Percentiles rank a stretch among this genome's conserved stretches.
Evolutionary conservation across 2,888 invertebrate genomes (phyloP).

Genomic region (Plebejus anna): DNA sequence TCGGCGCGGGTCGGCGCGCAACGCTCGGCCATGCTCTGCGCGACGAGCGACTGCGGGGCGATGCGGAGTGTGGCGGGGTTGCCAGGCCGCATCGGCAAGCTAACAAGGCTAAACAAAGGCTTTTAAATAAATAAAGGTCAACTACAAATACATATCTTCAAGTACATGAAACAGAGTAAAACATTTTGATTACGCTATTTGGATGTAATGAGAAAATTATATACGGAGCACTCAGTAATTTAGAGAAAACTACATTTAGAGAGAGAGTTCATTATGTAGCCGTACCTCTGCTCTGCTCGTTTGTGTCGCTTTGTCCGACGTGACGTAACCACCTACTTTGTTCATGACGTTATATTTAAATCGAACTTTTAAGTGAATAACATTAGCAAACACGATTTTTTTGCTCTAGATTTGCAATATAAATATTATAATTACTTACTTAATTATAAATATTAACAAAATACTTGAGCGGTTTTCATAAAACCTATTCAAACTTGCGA

Average conservation of each 20-base stretch:
- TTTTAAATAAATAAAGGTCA: not conserved
- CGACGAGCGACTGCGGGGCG: too few relatives aligned
- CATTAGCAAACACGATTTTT: not conserved
- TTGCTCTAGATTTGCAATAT: too few relatives aligned
- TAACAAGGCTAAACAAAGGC: not conserved
- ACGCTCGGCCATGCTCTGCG: too few relatives aligned
- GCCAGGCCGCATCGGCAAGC: too few relatives aligned
- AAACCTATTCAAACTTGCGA: too few relatives aligned
- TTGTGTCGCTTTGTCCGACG: slow-evolving; percentile 16
- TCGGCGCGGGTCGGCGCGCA: too few relatives aligned
- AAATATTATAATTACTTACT: too few relatives aligned
- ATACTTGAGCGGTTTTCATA: too few relatives aligned
- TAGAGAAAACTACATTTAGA: slow-evolving; percentile 13
- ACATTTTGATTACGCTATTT: not conserved
- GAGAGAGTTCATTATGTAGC: not conserved
- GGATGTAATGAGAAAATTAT: not conserved
- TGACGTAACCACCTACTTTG: not conserved
- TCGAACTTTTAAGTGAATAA: not conserved
- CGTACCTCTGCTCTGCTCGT: not conserved
- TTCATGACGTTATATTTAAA: not conserved
- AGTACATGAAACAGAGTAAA: not conserved
- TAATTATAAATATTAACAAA: too few relatives aligned
- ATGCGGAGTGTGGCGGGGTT: too few relatives aligned
- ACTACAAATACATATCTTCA: not conserved
- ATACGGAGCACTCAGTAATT: not conserved